Evolutionary conservation across 2,113 vertebrate genomes (phyloP).

Genomic region (Hypanus sabinus): DNA sequence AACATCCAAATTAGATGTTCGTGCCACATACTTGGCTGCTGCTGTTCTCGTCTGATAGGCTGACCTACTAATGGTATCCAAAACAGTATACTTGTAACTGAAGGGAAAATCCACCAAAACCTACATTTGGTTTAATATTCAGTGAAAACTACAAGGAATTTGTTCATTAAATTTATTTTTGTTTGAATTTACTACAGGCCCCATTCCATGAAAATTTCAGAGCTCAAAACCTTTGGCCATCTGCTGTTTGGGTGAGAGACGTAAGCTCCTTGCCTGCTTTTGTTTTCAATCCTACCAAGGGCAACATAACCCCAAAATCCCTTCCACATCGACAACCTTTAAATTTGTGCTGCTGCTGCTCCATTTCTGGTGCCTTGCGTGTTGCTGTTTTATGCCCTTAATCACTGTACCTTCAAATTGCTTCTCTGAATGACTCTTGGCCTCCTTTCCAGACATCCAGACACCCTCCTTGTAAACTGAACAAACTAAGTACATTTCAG

Average conservation of each 20-base stretch:
- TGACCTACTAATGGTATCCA: too few relatives aligned
- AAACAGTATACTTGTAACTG: too few relatives aligned
- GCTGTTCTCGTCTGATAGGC: too few relatives aligned
- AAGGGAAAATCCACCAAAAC: too few relatives aligned
- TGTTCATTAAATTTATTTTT: background rate
- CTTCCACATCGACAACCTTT: background rate
- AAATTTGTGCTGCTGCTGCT: background rate
- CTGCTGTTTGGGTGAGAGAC: background rate
- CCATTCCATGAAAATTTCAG: background rate
- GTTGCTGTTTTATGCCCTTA: background rate
- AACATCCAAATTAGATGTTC: too few relatives aligned
- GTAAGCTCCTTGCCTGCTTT: background rate
- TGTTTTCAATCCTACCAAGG: background rate
- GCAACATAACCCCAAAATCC: background rate
- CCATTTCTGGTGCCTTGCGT: background rate
- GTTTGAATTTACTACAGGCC: background rate
- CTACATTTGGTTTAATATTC: too few relatives aligned
- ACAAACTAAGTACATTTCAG: background rate
- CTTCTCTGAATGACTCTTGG: background rate
- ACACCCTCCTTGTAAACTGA: background rate
- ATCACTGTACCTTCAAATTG: background rate
- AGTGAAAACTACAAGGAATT: background rate
- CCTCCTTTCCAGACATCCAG: background rate
- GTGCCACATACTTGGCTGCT: too few relatives aligned
- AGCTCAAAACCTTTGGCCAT: background rate